A percentile compares a stretch with the other conserved stretches of the same genome.
These are phyloP conservation scores for Horisme vitalbata DNA, from an alignment of 2,888 invertebrate species.

Conservation along the genomic window DNA sequence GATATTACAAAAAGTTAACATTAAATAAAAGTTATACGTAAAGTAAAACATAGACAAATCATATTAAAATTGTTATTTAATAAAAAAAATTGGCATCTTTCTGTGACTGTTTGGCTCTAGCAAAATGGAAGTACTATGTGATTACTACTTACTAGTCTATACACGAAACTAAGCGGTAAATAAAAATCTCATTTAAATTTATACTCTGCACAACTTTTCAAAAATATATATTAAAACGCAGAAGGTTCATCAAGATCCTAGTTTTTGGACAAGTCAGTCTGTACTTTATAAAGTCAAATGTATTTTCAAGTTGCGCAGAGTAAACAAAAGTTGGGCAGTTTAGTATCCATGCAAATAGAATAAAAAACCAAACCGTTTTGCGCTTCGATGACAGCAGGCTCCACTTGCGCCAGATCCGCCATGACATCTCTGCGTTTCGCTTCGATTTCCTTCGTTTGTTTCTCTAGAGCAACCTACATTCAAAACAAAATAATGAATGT, in stretches of 20 bases:
- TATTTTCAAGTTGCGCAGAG: conserved; percentile 19
- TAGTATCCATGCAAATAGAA: conserved; percentile 40
- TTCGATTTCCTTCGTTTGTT: conserved; percentile 96
- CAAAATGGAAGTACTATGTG: conserved; percentile 14
- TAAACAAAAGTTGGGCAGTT: not conserved
- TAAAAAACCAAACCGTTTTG: conserved; percentile 90
- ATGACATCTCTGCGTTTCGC: conserved; percentile 97
- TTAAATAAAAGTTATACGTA: conserved; percentile 1
- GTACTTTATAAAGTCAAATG: no score
- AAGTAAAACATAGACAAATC: conserved; percentile 7
- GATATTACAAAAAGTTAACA: not conserved
- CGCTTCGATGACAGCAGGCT: conserved; percentile 99
- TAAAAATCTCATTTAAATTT: conserved; percentile 1
- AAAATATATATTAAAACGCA: no score
- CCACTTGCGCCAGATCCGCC: conserved; percentile 98
- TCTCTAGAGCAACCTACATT: conserved; percentile 85
- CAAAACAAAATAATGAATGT: conserved; percentile 17
- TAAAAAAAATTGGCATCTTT: conserved; percentile 29
- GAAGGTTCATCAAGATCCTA: no score
- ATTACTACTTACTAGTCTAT: no score
- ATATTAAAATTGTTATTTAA: conserved; percentile 4
- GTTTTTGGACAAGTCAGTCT: no score
- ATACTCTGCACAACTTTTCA: conserved; percentile 7
- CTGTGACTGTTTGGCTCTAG: conserved; percentile 26
- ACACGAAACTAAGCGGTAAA: conserved; percentile 3